Evolutionary conservation across 2,113 vertebrate species (phyloP).

Genomic region (Odocoileus hemionus): DNA sequence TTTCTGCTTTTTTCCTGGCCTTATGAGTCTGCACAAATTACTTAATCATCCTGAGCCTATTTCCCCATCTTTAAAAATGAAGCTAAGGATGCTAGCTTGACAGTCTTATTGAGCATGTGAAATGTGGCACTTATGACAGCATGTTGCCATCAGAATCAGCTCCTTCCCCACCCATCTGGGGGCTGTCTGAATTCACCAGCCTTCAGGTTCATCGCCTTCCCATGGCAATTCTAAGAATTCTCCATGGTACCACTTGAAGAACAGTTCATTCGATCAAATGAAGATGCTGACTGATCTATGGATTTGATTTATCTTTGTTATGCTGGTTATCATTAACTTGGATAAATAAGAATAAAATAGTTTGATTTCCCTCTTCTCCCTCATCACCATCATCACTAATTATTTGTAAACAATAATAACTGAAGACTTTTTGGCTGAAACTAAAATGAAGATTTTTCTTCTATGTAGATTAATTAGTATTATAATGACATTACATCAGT

Average conservation of each 20-base stretch:
- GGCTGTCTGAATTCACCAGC: neutral
- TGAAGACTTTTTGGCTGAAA: neutral
- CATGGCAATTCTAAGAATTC: neutral
- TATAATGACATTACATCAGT: neutral
- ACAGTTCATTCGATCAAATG: neutral
- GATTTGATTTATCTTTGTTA: neutral
- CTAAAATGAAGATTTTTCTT: neutral
- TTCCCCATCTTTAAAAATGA: neutral
- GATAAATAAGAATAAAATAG: neutral
- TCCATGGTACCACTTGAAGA: neutral
- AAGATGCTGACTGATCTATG: neutral
- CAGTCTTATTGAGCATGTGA: neutral
- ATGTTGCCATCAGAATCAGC: accelerated
- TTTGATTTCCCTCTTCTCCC: neutral
- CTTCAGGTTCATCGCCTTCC: neutral
- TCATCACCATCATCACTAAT: neutral
- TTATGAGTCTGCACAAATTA: neutral
- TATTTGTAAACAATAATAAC: neutral
- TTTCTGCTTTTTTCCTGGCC: neutral
- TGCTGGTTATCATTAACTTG: neutral
- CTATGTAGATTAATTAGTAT: neutral
- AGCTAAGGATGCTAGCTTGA: neutral
- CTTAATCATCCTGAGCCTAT: neutral
- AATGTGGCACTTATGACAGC: neutral
- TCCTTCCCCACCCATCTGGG: neutral